Base-by-base conservation (phyloP, 2,888 invertebrate species). In the Hemaris fuciformis region DNA sequence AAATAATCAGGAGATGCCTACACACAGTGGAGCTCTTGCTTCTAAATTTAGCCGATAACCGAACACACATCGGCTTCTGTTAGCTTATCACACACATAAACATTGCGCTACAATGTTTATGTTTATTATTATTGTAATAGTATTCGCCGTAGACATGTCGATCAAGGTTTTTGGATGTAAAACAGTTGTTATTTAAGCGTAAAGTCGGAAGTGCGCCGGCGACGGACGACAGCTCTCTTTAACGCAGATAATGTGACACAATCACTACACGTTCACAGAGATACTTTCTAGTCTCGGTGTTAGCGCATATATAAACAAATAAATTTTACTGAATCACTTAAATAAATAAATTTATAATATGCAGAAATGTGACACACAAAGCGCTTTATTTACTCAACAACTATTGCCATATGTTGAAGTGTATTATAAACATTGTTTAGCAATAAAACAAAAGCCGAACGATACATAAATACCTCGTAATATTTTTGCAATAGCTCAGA, bases 261-360 rank as follows among this genome's bases (percentile, higher is more conserved):
- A 68, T 67, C 67, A 62, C 59, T 59, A 67, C 67, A 67, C 66
- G 75, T 76, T 71, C 69, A 72, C 73, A 67, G 69, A 63, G 65
- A 73, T 73, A 83, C 84, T 84, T 85, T 85, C 84, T 83, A 82
- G 79, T 83, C 79, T 48, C 18, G 25, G 4, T 38, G 38, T 15
- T 38, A 38, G 22, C 20, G 23, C 22, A 22, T 38, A 38, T 57
- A 38, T 48, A 31, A 22, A 57, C 22, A 6, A 22, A 57, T 22
- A 13, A 38, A 10, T 20, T 22, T 34, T 18, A 7, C 6, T 8
- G 3, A 57, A 1, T 38, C 13, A 46, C 15, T 15, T 27, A 31
- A 18, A 10, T 0, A 31, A 53, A 27, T 15, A 48, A 27, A 48
- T 27, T 31, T 18, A 10, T 15, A 5, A 7, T 25, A 25, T 4